These are phyloP conservation scores for Rhingia rostrata DNA, from an alignment of 2,888 invertebrate genomes.

Conservation along the genomic window DNA sequence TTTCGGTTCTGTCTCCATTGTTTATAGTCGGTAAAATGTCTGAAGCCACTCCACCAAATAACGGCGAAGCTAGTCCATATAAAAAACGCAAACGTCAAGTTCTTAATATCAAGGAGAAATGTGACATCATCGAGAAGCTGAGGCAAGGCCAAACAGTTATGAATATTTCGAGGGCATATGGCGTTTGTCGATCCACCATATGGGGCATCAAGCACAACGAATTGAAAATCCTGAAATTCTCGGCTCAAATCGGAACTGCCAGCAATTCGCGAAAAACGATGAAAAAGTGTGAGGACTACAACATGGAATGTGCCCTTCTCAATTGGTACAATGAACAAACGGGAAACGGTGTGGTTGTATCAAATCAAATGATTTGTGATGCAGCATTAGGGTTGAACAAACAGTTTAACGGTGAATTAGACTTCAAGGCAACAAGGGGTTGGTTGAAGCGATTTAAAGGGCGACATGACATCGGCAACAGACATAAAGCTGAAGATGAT, in stretches of 20 bases:
- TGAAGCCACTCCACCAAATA: neutral
- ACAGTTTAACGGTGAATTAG: neutral
- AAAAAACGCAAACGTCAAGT: slow-evolving; percentile 30
- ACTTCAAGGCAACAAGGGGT: slow-evolving; percentile 24
- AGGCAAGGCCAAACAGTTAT: slow-evolving; percentile 10
- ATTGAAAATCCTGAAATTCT: slow-evolving; percentile 33
- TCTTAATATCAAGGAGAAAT: slow-evolving; percentile 50
- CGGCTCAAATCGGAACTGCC: slow-evolving; percentile 25
- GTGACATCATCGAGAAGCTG: slow-evolving; percentile 39
- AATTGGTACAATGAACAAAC: slow-evolving; percentile 26
- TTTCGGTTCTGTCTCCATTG: slow-evolving; percentile 3
- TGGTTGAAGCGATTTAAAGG: slow-evolving; percentile 42
- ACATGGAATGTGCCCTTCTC: slow-evolving; percentile 24
- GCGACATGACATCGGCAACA: slow-evolving; percentile 15
- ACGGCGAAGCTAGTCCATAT: neutral
- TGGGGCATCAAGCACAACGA: slow-evolving; percentile 34
- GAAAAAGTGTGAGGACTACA: slow-evolving; percentile 18
- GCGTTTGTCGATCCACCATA: slow-evolving; percentile 35
- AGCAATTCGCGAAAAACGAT: slow-evolving; percentile 28
- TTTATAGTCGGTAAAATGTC: slow-evolving; percentile 8
- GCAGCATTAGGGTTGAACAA: slow-evolving; percentile 26
- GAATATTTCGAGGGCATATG: slow-evolving; percentile 22
- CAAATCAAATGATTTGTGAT: slow-evolving; percentile 40
- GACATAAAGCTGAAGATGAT: neutral
- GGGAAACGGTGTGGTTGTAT: neutral